Base-by-base conservation (phyloP, 2,888 invertebrate species). In the Catocala fraxini region DNA sequence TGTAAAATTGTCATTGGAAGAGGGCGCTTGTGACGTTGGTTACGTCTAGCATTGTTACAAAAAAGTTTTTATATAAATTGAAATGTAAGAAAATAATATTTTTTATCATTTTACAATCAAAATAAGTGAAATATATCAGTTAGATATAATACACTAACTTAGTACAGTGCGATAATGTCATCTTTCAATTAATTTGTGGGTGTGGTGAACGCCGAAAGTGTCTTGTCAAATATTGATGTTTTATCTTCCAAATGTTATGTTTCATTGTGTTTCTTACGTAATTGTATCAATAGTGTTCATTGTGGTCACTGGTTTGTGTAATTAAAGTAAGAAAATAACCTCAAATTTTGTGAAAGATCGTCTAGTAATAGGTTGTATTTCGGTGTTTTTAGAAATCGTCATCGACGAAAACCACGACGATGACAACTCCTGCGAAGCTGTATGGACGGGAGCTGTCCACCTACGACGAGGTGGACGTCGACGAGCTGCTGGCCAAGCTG, bases 401-500 rank as follows among this genome's bases (percentile, higher is more conserved):
- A 81, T 96, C 97, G 79, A 98, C 97, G 82, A 98, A 97, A 89
- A 97, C 97, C 79, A 98, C 97, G 79, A 98, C 97, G 87, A 97
- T 97, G 96, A 98, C 98, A 86, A 97, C 98, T 78, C 97, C 97
- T 85, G 97, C 97, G 76, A 98, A 98, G 93, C 92, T 98, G 81
- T 98, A 97, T 87, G 98, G 98, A 83, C 97, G 97, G 92, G 98
- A 98, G 91, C 95, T 98, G 83, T 97, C 97, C 85, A 96, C 97
- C 81, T 98, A 98, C 88, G 99, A 99, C 89, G 98, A 99, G 90
- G 96, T 99, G 85, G 99, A 99, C 90, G 98, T 99, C 78, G 99
- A 99, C 88, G 98, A 98, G 81, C 95, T 99, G 67, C 95, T 99
- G 82, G 96, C 98, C 60, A 98, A 99, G 89, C 95, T 99, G 72